These are phyloP conservation scores for Malurus elegans DNA, from an alignment of 2,113 vertebrate genomes.

Conservation along the genomic window DNA sequence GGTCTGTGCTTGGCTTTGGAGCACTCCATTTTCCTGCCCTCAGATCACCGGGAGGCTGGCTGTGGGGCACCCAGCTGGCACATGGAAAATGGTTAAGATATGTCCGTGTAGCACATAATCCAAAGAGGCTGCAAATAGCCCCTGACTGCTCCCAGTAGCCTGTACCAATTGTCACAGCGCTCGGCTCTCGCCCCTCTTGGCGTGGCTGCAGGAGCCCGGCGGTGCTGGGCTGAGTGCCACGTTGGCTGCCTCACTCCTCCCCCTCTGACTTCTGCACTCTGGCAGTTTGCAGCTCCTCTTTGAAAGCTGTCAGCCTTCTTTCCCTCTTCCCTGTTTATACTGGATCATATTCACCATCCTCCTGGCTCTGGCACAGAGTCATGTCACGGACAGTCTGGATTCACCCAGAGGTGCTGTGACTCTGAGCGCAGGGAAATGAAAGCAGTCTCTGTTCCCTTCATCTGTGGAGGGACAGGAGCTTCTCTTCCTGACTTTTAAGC, in stretches of 20 bases:
- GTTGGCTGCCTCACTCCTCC: background rate
- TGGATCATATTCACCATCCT: slow-evolving; percentile 6
- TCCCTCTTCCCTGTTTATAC: slow-evolving; percentile 5
- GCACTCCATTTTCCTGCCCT: background rate
- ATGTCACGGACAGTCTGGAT: background rate
- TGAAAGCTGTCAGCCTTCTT: background rate
- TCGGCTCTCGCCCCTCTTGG: background rate
- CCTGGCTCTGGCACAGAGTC: background rate
- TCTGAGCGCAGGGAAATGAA: background rate
- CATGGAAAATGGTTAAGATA: background rate
- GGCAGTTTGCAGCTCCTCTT: background rate
- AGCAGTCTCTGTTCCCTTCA: background rate
- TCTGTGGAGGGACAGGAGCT: background rate
- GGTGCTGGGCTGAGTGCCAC: rapidly evolving
- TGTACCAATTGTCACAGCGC: background rate
- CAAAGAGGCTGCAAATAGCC: background rate
- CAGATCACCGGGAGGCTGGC: background rate
- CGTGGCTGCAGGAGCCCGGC: background rate
- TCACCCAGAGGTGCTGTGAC: background rate
- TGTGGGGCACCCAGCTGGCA: background rate
- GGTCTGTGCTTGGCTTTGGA: background rate
- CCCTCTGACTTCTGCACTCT: background rate
- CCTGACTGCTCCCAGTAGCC: background rate
- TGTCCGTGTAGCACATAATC: rapidly evolving
- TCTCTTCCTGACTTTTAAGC: background rate